These are phyloP conservation scores for Peromyscus aztecus DNA, from an alignment of 2,797 vertebrate genomes.

Conservation along the genomic window DNA sequence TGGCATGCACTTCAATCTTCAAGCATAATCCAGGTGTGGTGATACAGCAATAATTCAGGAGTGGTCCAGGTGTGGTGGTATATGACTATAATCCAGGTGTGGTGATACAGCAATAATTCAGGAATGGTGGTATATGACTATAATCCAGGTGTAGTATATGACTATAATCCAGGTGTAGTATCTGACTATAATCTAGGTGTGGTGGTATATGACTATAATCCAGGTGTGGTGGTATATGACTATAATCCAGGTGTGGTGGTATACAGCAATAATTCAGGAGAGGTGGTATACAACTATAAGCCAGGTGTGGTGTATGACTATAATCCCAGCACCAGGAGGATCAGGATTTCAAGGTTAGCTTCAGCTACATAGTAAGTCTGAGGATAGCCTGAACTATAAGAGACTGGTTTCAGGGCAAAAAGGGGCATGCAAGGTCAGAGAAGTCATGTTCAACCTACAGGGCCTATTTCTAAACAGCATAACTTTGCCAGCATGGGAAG, in stretches of 20 bases:
- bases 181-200: neutral
- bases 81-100: neutral
- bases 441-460: neutral
- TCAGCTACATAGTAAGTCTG: neutral
- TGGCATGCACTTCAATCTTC: neutral
- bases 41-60: no score
- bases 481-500: neutral
- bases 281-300: neutral
- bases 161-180: no score
- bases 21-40: neutral
- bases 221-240: neutral
- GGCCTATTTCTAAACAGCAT: neutral
- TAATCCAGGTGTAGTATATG: neutral
- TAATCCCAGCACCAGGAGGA: neutral
- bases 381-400: neutral
- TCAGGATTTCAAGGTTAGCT: neutral
- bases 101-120: no score
- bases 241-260: no score
- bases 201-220: no score
- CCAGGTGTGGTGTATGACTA: neutral
- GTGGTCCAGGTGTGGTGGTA: no score
- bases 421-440: neutral
- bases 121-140: no score
- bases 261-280: no score
- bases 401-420: neutral